These are phyloP conservation scores for Patella pellucida DNA, from an alignment of 2,888 invertebrate genomes.

Conservation along the genomic window DNA sequence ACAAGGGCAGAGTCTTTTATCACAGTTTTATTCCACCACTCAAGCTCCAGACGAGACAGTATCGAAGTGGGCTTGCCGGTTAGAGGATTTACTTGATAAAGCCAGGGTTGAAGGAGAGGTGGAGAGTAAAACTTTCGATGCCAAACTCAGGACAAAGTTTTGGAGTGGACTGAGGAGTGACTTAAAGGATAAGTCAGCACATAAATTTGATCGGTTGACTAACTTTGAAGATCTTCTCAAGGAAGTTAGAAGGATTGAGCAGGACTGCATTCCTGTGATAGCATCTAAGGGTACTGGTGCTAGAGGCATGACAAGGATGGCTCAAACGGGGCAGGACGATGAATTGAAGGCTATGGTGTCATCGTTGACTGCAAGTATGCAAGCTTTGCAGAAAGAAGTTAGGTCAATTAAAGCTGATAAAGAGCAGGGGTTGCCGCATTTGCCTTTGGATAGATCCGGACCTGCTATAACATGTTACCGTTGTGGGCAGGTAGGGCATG, in stretches of 20 bases:
- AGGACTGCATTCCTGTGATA: background rate
- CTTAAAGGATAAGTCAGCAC: background rate
- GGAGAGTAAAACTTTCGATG: no score
- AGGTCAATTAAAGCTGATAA: background rate
- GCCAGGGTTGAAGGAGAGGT: no score
- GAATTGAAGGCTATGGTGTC: constrained; percentile 1
- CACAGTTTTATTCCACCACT: constrained; percentile 1
- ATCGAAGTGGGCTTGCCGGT: background rate
- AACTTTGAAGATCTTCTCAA: background rate
- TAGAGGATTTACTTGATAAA: background rate
- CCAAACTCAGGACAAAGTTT: no score
- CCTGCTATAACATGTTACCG: background rate
- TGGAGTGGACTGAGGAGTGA: background rate
- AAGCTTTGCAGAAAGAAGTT: background rate
- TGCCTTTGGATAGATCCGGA: no score
- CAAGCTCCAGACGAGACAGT: background rate
- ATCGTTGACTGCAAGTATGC: background rate
- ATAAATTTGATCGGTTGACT: background rate
- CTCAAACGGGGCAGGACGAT: background rate
- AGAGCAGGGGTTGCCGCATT: background rate
- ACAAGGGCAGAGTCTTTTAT: background rate
- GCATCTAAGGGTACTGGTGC: background rate
- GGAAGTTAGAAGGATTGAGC: background rate
- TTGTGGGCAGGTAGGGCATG: background rate
- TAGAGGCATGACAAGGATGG: background rate